Base-by-base conservation (phyloP, 2,888 invertebrate genomes). In the Orgyia antiqua region DNA sequence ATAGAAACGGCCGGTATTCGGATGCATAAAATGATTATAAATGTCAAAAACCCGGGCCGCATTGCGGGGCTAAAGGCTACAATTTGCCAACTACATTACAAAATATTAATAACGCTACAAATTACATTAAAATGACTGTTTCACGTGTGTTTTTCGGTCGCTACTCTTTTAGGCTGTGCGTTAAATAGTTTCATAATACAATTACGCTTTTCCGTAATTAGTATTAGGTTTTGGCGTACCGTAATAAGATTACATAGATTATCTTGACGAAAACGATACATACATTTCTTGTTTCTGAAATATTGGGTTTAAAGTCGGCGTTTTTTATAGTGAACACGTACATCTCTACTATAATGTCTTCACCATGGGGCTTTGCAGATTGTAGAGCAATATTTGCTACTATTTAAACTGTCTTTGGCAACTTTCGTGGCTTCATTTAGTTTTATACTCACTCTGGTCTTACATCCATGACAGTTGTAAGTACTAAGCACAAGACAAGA, bases 1-100 rank as follows among this genome's bases (percentile, higher is more conserved):
- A 62, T 53, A 36, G 28, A 38, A n/a, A 10, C 38, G 31, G 42
- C 33, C 34, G 34, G 46, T 37, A 41, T 45, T 54, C 53, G 56
- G 56, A 56, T 54, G 47, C 54, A 49, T 63, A 55, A 50, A 64
- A 79, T 82, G 79, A 82, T 8, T 3, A n/a, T 78, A 78, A 79
- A 83, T 74, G 77, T 77, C 70, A 74, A 77, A 80, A 61, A 59
- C 60, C 66, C 53, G 55, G 66, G 58, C 76, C 73, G 83, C 84
- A 84, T 53, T 83, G 83, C 83, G 76, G 82, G 52, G 63, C 66
- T 60, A 64, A 58, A 55, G 42, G 54, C 48, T 42, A 51, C 50
- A 53, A 51, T 55, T 51, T 49, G 55, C 61, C 61, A 58, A 48
- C 54, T 31, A 36, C 36, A 36, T 38, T 39, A 42, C 44, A 41